Evolutionary conservation across 1,140 invertebrate species (phyloP), one percentile per base, ranked within the genome.

Genomic region (Drosophila watanabei): DNA sequence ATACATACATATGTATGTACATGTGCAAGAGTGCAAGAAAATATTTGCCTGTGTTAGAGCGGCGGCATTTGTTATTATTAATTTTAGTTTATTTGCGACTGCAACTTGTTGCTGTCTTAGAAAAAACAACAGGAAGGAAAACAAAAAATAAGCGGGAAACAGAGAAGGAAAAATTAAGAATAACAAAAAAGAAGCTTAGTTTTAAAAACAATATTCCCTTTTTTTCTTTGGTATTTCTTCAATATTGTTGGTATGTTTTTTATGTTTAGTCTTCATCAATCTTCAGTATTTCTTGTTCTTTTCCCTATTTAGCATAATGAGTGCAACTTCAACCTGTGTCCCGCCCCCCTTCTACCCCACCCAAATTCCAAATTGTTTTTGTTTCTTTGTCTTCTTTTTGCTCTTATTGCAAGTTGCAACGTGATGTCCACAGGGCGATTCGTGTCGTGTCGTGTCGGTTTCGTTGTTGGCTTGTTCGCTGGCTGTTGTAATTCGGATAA

Each of bases 351-450:
- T 32, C 30, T 46, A 68, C 48, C 24, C 49, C 64, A 30, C 68
- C 68, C 68, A 69, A 57, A 18, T 56, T 28, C 20, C 54, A 28
- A 35, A 24, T 61, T 51, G 33, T 49, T 72, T 16, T 56, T 49
- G 39, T 45, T 41, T 64, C 33, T 58, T 59, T 37, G 13, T n/a
- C 45, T 28, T 18, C 39, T 49, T 30, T 16, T 70, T 68, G 41
- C 49, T 69, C 45, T 68, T 68, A 61, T 49, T 46, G 54, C 54
- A 39, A 57, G 54, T 81, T 61, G 59, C 82, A 85, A 64, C 87
- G 87, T 91, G 87, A 91, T 91, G 87, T 87, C 87, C 87, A 81
- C 87, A 87, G 87, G 87, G 87, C 80, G 87, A 82, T 91, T 90
- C 77, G 80, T 83, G 84, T 88, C 80, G 79, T 82, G 83, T 87